Conservation (phyloP, 1,140 invertebrate genomes). For the Habropoda laboriosa region DNA sequence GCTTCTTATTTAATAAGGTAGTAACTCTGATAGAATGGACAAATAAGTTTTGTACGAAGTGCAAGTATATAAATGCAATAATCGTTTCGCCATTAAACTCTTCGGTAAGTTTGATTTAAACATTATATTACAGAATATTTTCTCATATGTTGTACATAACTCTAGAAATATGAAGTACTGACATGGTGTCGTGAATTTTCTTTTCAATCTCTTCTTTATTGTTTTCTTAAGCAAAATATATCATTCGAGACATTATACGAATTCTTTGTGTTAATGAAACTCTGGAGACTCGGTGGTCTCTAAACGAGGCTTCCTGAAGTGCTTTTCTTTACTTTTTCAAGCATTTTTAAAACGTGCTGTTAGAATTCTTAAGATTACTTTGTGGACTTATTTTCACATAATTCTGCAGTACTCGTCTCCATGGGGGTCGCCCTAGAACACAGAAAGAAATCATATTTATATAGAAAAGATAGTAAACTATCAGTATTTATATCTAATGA, state of each 20-base stretch:
- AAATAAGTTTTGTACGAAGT: slow-evolving; percentile 45
- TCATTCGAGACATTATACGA: slow-evolving; percentile 48
- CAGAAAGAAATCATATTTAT: slow-evolving; percentile 56
- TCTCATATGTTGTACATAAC: slow-evolving; percentile 42
- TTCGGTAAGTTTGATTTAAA: slow-evolving; percentile 59
- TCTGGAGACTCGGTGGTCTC: slow-evolving; percentile 18
- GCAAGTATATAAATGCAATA: slow-evolving; percentile 56
- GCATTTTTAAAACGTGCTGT: slow-evolving; percentile 42
- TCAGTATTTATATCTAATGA: slow-evolving; percentile 31
- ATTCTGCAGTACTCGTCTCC: slow-evolving; percentile 84
- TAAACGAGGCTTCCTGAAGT: slow-evolving; percentile 57
- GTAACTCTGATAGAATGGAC: slow-evolving; percentile 18
- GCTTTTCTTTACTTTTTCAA: slow-evolving; percentile 48
- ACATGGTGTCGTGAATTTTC: slow-evolving; percentile 43
- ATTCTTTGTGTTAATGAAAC: slow-evolving; percentile 51
- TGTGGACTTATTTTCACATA: slow-evolving; percentile 81
- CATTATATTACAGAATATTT: slow-evolving; percentile 62
- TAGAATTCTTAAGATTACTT: slow-evolving; percentile 60
- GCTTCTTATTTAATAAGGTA: slow-evolving; percentile 31
- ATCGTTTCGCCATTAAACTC: slow-evolving; percentile 39
- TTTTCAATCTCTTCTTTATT: slow-evolving; percentile 51
- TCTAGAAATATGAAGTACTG: slow-evolving; percentile 50
- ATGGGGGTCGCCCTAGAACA: slow-evolving; percentile 83
- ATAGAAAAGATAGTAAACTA: slow-evolving; percentile 27
- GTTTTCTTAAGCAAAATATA: slow-evolving; percentile 53